A percentile compares a stretch with the other conserved stretches of the same genome.
Evolutionary conservation across 2,797 vertebrate species (phyloP).

Genomic region (Gallinago solitaria): DNA sequence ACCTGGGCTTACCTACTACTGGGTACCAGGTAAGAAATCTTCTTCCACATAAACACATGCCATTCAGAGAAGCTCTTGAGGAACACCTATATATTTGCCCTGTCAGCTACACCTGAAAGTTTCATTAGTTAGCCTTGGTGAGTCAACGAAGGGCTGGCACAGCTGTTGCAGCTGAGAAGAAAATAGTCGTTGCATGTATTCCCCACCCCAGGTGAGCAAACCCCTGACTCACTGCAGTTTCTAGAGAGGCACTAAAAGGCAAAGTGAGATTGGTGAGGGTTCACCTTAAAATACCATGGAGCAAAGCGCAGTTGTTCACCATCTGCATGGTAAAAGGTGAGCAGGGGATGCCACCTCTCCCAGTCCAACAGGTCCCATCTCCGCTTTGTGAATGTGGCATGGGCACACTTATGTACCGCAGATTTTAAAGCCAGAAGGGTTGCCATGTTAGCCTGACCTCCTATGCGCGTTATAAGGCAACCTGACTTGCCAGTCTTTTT

Average conservation of each 20-base stretch:
- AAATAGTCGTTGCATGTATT: background rate
- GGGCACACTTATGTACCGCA: background rate
- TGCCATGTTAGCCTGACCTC: background rate
- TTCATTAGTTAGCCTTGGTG: background rate
- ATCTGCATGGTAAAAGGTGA: background rate
- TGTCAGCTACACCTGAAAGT: background rate
- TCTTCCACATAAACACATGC: background rate
- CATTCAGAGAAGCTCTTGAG: background rate
- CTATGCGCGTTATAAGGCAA: background rate
- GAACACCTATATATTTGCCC: background rate
- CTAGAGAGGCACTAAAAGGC: background rate
- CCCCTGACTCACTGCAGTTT: background rate
- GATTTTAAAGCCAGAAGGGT: background rate
- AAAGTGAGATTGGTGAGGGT: background rate
- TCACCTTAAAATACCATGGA: background rate
- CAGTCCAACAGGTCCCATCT: background rate
- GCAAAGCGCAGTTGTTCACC: background rate
- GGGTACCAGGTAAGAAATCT: constrained; percentile 9
- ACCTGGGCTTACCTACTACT: constrained; percentile 6
- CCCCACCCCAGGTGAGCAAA: background rate
- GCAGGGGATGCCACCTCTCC: background rate
- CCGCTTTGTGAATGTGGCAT: background rate
- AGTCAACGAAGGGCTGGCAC: background rate
- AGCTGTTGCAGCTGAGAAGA: background rate
- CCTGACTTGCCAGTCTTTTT: background rate